Evolutionary conservation across 2,113 vertebrate species (phyloP), one percentile per base, ranked within the genome.

Genomic region (Patagioenas fasciata): DNA sequence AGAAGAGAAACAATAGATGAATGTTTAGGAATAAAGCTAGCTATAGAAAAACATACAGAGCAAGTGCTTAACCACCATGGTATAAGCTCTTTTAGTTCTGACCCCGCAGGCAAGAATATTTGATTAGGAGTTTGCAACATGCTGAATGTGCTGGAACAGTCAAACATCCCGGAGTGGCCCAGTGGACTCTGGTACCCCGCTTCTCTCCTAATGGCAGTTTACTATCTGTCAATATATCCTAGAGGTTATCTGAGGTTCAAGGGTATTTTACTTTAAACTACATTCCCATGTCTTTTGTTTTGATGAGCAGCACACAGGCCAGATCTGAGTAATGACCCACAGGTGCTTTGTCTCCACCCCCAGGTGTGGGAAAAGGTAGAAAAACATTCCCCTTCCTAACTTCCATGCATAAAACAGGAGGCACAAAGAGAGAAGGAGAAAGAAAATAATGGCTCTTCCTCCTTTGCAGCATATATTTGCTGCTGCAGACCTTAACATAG

Each of bases 161-260:
- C 71, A 71, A 81, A 93, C 66, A 85, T 54, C 48, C 34, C 42
- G 24, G 29, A 74, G 65, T 83, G 64, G 90, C 20, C 32, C 26
- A 42, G 80, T 51, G 74, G 86, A 77, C 40, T 67, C 34, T 3
- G 2, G 40, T 28, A 82, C 15, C 9, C 88, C 83, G 56, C 24
- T 64, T 64, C 57, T 80, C 80, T 79, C 60, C 81, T 92, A 95
- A 93, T 92, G 89, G 94, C 73, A 83, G 50, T 74, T 94, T 88
- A 66, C 65, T 53, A 61, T 36, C 66, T 29, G 54, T 93, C 95
- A 94, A 62, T 96, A 88, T 42, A 77, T 38, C 56, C 78, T 40
- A 32, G 69, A 82, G 79, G 80, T 78, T 87, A 81, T 54, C 23
- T 62, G 62, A 91, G 83, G 53, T 71, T 82, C 80, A 94, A 93